Base-by-base conservation (phyloP, 2,113 vertebrate genomes). In the Kryptolebias marmoratus region DNA sequence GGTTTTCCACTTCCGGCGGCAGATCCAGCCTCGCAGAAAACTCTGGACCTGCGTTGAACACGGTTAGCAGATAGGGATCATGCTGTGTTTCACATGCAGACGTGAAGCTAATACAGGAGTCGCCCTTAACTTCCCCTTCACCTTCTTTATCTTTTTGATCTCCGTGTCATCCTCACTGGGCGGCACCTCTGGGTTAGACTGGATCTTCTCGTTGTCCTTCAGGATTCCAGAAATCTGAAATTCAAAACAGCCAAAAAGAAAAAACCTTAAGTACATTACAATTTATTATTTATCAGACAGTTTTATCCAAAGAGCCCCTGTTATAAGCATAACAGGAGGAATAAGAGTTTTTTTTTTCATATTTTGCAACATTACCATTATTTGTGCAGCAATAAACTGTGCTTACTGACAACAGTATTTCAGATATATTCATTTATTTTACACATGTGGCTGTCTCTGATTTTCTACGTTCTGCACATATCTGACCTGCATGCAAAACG, bases 71-170 rank as follows among this genome's bases (percentile, higher is more conserved):
- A 44, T 8, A 48, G 16, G 4, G 31, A 4, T 11, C 6, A 22
- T 22, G 11, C 6, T 55, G 5, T 42, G 39, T 42, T 42, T 42
- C 9, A 42, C 39, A 42, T 42, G 9, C 39, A 42, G 1, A 10
- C 5, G 10, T 42, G 39, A 42, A 5, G 39, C 1, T 3, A 36
- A 36, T 1, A 10, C 39, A 8, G 39, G 39, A 42, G 39, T 6
- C 10, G 39, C 22, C 22, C 22, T 22, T 22, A 22, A 42, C 5
- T 42, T 42, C 8, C 2, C 11, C 6, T 84, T 82, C 62, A 98
- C 97, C 95, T 98, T 99, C 88, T 98, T 99, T 81, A 99, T 99
- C 75, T 99, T 99, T 93, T 96, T 98, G 88, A 99, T 96, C 89
- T 99, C 97, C 0, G 94, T 96, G 92, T 99, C 97, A 0, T 98